Percentiles rank a stretch among this genome's conserved stretches.
Conservation (phyloP, 2,888 invertebrate genomes). For the Drosophila demipolita region DNA sequence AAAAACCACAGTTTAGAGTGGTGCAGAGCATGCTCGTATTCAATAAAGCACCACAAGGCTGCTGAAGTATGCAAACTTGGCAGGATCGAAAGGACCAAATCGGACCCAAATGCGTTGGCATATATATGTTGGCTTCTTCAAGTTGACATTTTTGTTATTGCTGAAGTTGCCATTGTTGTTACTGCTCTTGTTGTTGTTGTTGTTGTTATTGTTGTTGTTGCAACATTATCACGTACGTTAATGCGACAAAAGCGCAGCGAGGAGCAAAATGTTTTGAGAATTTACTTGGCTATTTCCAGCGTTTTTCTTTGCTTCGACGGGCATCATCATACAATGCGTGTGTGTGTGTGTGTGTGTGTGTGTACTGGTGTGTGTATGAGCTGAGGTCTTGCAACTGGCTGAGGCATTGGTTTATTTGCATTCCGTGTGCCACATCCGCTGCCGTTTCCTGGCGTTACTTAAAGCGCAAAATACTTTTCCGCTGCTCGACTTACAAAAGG, state of each 20-base stretch:
- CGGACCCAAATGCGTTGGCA: slow-evolving; percentile 18
- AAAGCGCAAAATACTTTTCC: slow-evolving; percentile 75
- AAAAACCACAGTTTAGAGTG: slow-evolving; percentile 2
- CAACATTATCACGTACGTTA: slow-evolving; percentile 76
- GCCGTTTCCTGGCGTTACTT: slow-evolving; percentile 67
- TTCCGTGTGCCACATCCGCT: slow-evolving; percentile 71
- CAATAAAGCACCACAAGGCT: slow-evolving; percentile 25
- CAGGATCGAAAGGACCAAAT: slow-evolving; percentile 16
- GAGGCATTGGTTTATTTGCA: slow-evolving; percentile 67
- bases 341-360: background rate
- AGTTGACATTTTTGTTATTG: slow-evolving; percentile 27
- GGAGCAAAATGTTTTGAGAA: slow-evolving; percentile 73
- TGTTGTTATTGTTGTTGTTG: slow-evolving; percentile 28
- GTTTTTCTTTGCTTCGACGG: slow-evolving; percentile 38
- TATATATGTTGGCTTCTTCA: slow-evolving; percentile 2
- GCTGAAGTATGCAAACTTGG: slow-evolving; percentile 28
- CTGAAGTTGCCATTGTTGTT: slow-evolving; percentile 26
- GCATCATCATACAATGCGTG: slow-evolving; percentile 16
- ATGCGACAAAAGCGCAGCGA: slow-evolving; percentile 80
- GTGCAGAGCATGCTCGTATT: slow-evolving; percentile 12
- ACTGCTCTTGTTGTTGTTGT: slow-evolving; percentile 12
- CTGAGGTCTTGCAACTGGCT: slow-evolving; percentile 26
- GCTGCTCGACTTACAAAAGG: slow-evolving; percentile 38
- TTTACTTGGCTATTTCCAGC: slow-evolving; percentile 64
- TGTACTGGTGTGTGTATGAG: slow-evolving; percentile 2